Conservation (phyloP, 1,140 invertebrate species). For the Drosophila repleta region DNA sequence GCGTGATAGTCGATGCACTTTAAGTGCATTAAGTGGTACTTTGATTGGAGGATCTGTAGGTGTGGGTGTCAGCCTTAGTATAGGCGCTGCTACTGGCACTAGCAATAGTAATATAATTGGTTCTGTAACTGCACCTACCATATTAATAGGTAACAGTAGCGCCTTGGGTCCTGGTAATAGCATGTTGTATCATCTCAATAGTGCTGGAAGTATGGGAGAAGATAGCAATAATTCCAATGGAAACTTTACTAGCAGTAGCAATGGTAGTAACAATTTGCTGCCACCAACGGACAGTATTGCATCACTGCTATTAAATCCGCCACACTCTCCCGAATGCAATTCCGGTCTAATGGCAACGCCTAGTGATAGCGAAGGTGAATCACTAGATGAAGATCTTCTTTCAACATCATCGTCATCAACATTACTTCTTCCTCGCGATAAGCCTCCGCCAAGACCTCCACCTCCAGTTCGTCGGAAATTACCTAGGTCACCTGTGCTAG, state of each 20-base stretch:
- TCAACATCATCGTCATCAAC: slow-evolving; percentile 82
- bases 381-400: slow-evolving; percentile 77
- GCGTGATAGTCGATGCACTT: slow-evolving; percentile 84
- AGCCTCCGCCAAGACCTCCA: slow-evolving; percentile 83
- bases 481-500: slow-evolving; percentile 89
- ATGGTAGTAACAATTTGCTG: slow-evolving; percentile 75
- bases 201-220: slow-evolving; percentile 81
- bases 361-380: slow-evolving; percentile 80
- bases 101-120: slow-evolving; percentile 78
- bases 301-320: slow-evolving; percentile 77
- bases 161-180: slow-evolving; percentile 53
- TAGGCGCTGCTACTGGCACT: slow-evolving; percentile 83
- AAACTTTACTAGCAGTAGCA: slow-evolving; percentile 80
- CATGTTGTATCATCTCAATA: slow-evolving; percentile 73
- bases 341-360: slow-evolving; percentile 80
- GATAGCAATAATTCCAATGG: slow-evolving; percentile 82
- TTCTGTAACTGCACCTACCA: slow-evolving; percentile 47
- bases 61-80: slow-evolving; percentile 17
- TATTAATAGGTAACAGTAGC: slow-evolving; percentile 84
- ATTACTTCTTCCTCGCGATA: slow-evolving; percentile 73
- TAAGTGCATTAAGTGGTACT: slow-evolving; percentile 49
- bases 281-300: slow-evolving; percentile 82
- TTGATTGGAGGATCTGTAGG: slow-evolving; percentile 47
- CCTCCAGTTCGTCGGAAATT: slow-evolving; percentile 86
- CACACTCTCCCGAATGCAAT: slow-evolving; percentile 80